These are phyloP conservation scores for Thecophora atra DNA, from an alignment of 2,888 invertebrate species.

Conservation along the genomic window DNA sequence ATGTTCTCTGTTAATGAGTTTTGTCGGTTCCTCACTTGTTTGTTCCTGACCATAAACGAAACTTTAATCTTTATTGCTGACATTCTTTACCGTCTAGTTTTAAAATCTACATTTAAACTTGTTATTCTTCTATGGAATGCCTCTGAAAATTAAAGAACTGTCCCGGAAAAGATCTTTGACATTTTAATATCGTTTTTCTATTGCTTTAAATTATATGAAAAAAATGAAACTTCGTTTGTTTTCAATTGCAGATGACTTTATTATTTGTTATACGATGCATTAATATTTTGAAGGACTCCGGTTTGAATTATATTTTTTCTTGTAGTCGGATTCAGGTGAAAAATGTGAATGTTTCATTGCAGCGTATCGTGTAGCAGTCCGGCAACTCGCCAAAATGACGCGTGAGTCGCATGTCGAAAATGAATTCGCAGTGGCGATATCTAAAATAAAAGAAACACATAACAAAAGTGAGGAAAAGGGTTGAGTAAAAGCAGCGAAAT, in stretches of 20 bases:
- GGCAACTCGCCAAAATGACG: conserved; percentile 61
- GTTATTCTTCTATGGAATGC: no score
- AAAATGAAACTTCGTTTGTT: not conserved
- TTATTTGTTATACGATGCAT: not conserved
- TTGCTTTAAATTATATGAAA: not conserved
- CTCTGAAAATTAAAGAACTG: no score
- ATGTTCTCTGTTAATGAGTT: no score
- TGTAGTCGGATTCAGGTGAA: conserved; percentile 23
- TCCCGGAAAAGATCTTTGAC: no score
- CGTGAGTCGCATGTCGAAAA: conserved; percentile 62
- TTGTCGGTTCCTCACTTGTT: no score
- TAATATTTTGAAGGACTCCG: not conserved
- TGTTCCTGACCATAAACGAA: no score
- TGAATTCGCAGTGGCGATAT: conserved; percentile 62
- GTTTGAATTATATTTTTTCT: not conserved
- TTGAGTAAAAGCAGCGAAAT: no score
- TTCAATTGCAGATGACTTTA: not conserved
- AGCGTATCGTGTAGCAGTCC: conserved; percentile 61
- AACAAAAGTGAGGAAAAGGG: not conserved
- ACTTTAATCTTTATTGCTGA: no score
- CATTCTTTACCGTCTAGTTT: no score
- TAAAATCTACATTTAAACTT: no score
- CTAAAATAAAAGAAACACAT: conserved; percentile 45
- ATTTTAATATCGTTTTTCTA: no score
- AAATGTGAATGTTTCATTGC: conserved; percentile 62